phyloP scores from a whole-genome alignment of 2,113 vertebrate species.

The Gadus macrocephalus region DNA sequence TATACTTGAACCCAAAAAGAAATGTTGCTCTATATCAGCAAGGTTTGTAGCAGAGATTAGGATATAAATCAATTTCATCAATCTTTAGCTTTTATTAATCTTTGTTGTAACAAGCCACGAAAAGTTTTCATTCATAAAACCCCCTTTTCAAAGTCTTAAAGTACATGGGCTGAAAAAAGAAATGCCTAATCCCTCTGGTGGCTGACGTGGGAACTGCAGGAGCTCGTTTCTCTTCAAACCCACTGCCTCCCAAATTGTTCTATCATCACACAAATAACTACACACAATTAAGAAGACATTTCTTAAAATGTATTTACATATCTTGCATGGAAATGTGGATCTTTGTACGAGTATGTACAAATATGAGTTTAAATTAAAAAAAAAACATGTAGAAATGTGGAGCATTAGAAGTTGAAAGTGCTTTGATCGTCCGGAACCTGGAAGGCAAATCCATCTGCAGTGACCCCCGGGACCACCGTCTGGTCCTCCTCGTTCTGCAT shows the following conservation, averaged over 20 bases:
- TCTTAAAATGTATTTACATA: constrained; percentile 60
- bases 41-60: no score
- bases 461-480: constrained; percentile 74
- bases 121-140: constrained; percentile 7
- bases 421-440: constrained; percentile 71
- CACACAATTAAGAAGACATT: not conserved
- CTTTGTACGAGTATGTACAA: constrained; percentile 42
- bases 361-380: constrained; percentile 21
- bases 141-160: no score
- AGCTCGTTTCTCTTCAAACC: not conserved
- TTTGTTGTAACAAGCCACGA: not conserved
- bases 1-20: no score
- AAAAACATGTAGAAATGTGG: constrained; percentile 58
- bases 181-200: constrained; percentile 34
- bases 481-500: constrained; percentile 81
- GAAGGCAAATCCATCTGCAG: constrained; percentile 75
- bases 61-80: no score
- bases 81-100: no score
- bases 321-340: constrained; percentile 26
- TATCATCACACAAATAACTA: not conserved
- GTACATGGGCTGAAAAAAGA: no score
- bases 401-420: constrained; percentile 80
- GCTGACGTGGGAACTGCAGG: not conserved
- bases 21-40: no score
- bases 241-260: not conserved